Base-by-base conservation (phyloP, 2,888 invertebrate genomes). In the Mongoloraphidia duomilia region DNA sequence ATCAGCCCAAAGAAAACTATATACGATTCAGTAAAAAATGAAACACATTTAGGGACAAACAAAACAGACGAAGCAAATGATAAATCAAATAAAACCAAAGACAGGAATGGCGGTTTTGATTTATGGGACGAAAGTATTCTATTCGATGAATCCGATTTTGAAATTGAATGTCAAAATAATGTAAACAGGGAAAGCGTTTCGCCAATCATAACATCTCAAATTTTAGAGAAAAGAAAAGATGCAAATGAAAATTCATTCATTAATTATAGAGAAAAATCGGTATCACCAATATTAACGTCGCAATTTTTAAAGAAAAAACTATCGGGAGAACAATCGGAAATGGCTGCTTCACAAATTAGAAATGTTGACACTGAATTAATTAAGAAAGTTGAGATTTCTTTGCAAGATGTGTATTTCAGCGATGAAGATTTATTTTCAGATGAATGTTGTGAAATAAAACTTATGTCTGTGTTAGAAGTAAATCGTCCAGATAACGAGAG, bases 101-200 rank as follows among this genome's bases (percentile, higher is more conserved):
- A 67, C 61, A 72, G 70, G 52, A 63, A 67, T 11, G 46, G 51
- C 42, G 44, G 49, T 51, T 46, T 48, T 72, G 65, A 64, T 71
- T 39, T 68, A 72, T 3, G 65, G 72, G 47, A 71, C 73, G 10
- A 72, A 73, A 59, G 60, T 71, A 26, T 66, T 72, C 33, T 65
- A 71, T 52, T 66, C 72, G 60, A 69, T 73, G 5, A 71, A 71
- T 54, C 66, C 63, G 59, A 59, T 62, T 11, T 58, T 61, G 41
- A 53, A 55, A 46, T 8, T 3, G 13, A 9, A 33, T 47, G 26
- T 37, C 34, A 34, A 34, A 45, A 42, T 33, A 37, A 14, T 9
- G 26, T 11, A 33, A n/a, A 34, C 41, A 12, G 37, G 17, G 11
- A 50, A 36, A 26, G 26, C 26, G 17, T 37, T 17, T 44, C 34